Percentiles rank a stretch among this genome's conserved stretches.
These are phyloP conservation scores for Eulithis prunata DNA, from an alignment of 2,888 invertebrate species.

Conservation along the genomic window DNA sequence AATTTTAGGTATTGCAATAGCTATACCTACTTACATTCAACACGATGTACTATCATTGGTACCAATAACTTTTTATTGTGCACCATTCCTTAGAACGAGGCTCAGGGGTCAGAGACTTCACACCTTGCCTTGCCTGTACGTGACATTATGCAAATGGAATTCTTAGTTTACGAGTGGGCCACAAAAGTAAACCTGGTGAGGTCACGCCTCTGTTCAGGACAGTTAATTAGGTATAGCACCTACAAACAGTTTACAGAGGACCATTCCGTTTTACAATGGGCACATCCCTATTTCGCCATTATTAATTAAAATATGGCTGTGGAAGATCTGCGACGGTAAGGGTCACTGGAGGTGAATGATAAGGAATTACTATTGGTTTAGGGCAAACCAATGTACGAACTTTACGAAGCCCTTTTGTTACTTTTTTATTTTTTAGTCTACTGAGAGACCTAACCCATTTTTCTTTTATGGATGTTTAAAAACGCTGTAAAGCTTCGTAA, in stretches of 20 bases:
- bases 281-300: conserved; percentile 48
- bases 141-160: conserved; percentile 69
- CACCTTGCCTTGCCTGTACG: conserved; percentile 48
- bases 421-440: too few species aligned
- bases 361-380: conserved; percentile 19
- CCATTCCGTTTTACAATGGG: conserved; percentile 59
- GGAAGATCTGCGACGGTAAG: conserved; percentile 13
- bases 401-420: neutral
- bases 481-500: too few species aligned
- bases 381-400: neutral
- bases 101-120: conserved; percentile 38
- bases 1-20: too few species aligned
- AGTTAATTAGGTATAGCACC: conserved; percentile 58
- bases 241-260: conserved; percentile 56
- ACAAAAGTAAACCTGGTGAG: conserved; percentile 56
- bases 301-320: conserved; percentile 61
- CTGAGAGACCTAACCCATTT: too few species aligned
- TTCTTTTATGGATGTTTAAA: too few species aligned
- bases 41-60: too few species aligned
- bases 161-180: conserved; percentile 61
- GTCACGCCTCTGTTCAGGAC: conserved; percentile 54
- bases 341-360: conserved; percentile 14
- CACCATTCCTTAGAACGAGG: neutral
- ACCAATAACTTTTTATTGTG: too few species aligned
- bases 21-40: too few species aligned